Evolutionary conservation across 2,888 invertebrate genomes (phyloP).

Genomic region (Pelosia muscerda): DNA sequence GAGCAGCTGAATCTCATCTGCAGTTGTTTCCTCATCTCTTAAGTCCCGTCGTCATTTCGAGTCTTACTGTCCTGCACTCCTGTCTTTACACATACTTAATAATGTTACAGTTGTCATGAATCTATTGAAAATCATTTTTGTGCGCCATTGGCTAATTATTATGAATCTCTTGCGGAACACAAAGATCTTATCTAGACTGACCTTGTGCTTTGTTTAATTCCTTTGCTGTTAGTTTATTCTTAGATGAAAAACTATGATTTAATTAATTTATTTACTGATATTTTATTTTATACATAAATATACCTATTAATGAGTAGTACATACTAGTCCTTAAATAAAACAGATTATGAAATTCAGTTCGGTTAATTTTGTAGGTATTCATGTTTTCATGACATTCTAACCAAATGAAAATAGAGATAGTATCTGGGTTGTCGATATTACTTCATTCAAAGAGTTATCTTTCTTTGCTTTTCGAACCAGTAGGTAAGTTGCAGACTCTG

Average conservation of each 20-base stretch:
- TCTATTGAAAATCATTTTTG: background rate
- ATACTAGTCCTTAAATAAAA: background rate
- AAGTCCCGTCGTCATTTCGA: no score
- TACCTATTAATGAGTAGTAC: background rate
- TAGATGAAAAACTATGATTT: background rate
- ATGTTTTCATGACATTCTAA: background rate
- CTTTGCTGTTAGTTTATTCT: background rate
- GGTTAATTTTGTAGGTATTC: background rate
- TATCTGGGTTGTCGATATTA: no score
- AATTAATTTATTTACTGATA: background rate
- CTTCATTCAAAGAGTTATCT: background rate
- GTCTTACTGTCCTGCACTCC: background rate
- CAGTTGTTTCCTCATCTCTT: no score
- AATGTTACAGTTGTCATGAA: background rate
- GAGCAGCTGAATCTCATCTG: no score
- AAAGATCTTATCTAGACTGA: constrained; percentile 3
- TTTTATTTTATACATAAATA: background rate
- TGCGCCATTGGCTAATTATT: constrained; percentile 4
- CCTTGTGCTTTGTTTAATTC: background rate
- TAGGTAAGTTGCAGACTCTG: background rate
- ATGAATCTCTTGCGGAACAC: constrained; percentile 4
- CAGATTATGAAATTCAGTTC: background rate
- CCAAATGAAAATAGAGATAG: background rate
- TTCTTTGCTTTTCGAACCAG: background rate
- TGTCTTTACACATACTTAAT: background rate